Evolutionary conservation across 1,140 invertebrate species (phyloP), one percentile per base, ranked within the genome.

Genomic region (Pseudomyrmex flavicornis): DNA sequence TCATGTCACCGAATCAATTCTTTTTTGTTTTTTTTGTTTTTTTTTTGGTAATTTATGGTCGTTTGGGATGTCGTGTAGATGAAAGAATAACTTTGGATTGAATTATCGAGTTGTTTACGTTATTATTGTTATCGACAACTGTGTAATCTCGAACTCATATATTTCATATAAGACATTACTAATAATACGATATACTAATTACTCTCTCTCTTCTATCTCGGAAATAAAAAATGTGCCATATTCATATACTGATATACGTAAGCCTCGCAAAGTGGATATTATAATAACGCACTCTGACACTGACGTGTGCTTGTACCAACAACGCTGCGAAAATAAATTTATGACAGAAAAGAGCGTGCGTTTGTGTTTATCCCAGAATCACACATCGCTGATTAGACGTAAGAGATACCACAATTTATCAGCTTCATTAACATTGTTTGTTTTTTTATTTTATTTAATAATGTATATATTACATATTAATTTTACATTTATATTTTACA

Each of bases 311-410:
- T 90, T 90, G 89, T 90, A 90, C 70, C 56, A 87, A 35, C 35
- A 35, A 88, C 68, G 80, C 87, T 88, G 46, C 82, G 66, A 75
- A 83, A 93, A 93, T 93, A 93, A 93, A 93, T 85, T 89, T 80
- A 88, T 92, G 69, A 92, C 62, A 83, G 85, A 84, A 88, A 79
- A 89, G 12, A 73, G 56, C 76, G 76, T 88, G 83, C 84, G 88
- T 84, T 91, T 90, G 62, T 88, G 62, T 88, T 92, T 91, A 88
- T 62, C 83, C 87, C 61, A 56, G 35, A 61, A 77, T 84, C 83
- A 35, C 35, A 35, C 35, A 85, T 88, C 26, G 26, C 66, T 52
- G 22, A 61, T 66, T 74, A 26, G 61, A 54, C 7, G 7, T 61
- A 66, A 85, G 17, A 85, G 13, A 13, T 35, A 13, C 1, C 44